phyloP scores from a whole-genome alignment of 2,113 vertebrate genomes.

The Melanocharis versteri region DNA sequence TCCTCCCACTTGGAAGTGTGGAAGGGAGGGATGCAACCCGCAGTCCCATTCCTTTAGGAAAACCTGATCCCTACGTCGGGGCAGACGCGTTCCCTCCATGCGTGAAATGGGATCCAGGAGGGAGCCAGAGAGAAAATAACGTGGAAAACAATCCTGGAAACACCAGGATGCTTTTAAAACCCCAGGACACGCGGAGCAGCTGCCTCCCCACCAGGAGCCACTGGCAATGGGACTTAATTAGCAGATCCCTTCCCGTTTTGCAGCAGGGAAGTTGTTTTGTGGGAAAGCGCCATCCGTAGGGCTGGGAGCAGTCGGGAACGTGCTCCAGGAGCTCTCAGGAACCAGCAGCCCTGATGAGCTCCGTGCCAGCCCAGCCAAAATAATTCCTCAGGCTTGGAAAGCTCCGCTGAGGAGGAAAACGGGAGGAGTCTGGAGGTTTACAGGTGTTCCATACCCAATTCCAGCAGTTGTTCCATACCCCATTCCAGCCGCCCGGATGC shows the following conservation, averaged over 20 bases:
- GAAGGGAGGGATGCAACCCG: fast-evolving
- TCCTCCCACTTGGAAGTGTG: background rate
- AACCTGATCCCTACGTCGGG: background rate
- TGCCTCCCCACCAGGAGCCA: slow-evolving; percentile 16
- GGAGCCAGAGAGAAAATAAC: background rate
- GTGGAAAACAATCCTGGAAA: background rate
- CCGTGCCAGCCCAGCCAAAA: background rate
- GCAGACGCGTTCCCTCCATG: fast-evolving
- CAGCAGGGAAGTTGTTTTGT: background rate
- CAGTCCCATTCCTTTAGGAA: background rate
- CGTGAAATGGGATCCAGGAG: background rate
- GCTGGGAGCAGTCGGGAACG: background rate
- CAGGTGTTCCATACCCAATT: background rate
- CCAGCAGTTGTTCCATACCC: background rate
- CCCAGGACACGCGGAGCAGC: background rate
- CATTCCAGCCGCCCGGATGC: background rate
- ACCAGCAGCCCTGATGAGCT: background rate
- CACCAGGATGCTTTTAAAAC: slow-evolving; percentile 13
- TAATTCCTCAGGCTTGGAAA: background rate
- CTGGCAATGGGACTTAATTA: slow-evolving; percentile 7
- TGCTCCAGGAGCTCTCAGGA: background rate
- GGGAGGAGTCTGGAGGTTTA: background rate
- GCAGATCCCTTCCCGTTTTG: background rate
- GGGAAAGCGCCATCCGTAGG: background rate
- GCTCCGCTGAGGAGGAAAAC: background rate